These are phyloP conservation scores for Harpegnathos saltator DNA, from an alignment of 1,140 invertebrate species.

Conservation along the genomic window DNA sequence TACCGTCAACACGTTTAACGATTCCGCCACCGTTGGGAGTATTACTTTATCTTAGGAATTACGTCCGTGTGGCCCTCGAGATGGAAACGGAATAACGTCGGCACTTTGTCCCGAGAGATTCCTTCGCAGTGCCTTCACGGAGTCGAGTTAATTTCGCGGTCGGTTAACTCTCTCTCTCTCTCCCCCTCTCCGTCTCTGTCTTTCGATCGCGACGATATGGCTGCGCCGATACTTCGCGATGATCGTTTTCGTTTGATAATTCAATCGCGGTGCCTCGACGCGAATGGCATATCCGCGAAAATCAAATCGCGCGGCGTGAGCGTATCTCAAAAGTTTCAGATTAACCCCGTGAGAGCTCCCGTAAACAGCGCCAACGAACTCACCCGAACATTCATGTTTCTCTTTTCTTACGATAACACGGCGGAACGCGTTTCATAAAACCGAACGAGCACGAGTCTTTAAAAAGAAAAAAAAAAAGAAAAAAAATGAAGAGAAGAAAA, in stretches of 20 bases:
- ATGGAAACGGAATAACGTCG: neutral
- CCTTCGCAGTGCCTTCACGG: neutral
- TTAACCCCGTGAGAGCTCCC: neutral
- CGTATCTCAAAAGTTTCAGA: conserved; percentile 18
- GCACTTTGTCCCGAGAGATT: neutral
- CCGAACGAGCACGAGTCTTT: neutral
- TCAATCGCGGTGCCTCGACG: neutral
- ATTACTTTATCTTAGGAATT: too few species aligned
- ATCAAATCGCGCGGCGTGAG: neutral
- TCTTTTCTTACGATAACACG: neutral
- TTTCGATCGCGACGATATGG: neutral
- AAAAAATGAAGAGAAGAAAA: too few species aligned
- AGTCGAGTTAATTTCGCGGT: neutral
- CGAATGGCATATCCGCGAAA: neutral
- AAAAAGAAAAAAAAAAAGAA: neutral
- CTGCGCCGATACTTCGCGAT: neutral
- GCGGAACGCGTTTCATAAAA: conserved; percentile 15
- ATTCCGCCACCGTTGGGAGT: too few species aligned
- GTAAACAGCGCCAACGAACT: conserved; percentile 6
- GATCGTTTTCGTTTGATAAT: neutral
- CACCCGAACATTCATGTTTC: conserved; percentile 39
- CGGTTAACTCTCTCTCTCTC: neutral
- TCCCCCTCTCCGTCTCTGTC: neutral
- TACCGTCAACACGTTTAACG: too few species aligned
- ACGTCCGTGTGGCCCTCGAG: too few species aligned